Evolutionary conservation across 2,113 vertebrate genomes (phyloP).

Genomic region (Ciconia maguari): DNA sequence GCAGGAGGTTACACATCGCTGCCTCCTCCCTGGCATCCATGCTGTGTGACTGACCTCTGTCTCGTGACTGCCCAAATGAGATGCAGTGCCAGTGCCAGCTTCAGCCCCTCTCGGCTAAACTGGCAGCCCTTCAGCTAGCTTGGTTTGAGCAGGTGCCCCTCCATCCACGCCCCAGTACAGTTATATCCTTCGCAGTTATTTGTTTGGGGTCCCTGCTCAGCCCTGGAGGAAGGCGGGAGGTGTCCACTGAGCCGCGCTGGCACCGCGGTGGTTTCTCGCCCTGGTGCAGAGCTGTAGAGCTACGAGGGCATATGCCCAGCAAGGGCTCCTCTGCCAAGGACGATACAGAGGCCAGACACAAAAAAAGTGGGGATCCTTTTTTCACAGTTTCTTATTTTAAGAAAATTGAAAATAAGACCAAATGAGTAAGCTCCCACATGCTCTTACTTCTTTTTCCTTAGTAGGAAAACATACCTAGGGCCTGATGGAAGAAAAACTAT

Average conservation of each 20-base stretch:
- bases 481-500: neutral
- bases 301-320: neutral
- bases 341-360: neutral
- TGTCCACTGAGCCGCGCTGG: fast-evolving
- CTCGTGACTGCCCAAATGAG: fast-evolving
- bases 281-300: neutral
- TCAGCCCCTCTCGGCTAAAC: neutral
- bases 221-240: neutral
- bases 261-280: neutral
- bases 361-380: neutral
- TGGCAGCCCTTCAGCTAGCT: neutral
- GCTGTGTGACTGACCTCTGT: neutral
- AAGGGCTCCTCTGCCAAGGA: neutral
- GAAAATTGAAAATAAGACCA: neutral
- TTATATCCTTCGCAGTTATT: neutral
- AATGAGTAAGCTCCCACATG: neutral
- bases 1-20: neutral
- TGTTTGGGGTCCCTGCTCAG: neutral
- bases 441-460: neutral
- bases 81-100: neutral
- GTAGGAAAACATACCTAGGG: neutral
- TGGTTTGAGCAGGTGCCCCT: neutral
- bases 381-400: neutral
- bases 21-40: neutral
- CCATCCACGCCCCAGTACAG: neutral